These are phyloP conservation scores for Ephydatia muelleri DNA, from an alignment of 37 sponge, comb jelly and placozoan species.

Conservation along the genomic window DNA sequence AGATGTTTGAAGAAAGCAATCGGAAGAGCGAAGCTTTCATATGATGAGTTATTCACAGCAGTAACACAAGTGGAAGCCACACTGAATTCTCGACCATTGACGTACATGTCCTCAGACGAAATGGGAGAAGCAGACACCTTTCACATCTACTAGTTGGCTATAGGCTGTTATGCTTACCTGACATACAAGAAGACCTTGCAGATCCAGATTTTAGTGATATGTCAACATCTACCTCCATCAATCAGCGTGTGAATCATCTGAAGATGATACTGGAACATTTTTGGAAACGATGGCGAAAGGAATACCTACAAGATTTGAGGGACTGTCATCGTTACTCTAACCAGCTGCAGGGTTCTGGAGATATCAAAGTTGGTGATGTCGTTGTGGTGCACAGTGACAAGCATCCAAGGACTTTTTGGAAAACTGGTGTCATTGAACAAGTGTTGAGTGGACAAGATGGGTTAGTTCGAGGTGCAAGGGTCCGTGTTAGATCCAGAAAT, in stretches of 20 bases:
- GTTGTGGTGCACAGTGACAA: slow-evolving; percentile 5
- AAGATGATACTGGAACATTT: slow-evolving; percentile 8
- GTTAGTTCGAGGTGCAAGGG: slow-evolving; percentile 1
- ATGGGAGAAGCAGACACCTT: slow-evolving; percentile 41
- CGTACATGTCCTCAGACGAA: slow-evolving; percentile 38
- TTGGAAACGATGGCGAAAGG: slow-evolving; percentile 27
- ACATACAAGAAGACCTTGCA: background rate
- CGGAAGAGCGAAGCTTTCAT: slow-evolving; percentile 25
- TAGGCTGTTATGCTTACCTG: slow-evolving; percentile 19
- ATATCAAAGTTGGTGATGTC: slow-evolving; percentile 4
- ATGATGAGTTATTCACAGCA: slow-evolving; percentile 38
- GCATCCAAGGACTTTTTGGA: slow-evolving; percentile 10
- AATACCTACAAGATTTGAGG: slow-evolving; percentile 24
- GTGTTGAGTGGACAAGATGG: slow-evolving; percentile 17
- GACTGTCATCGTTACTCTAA: slow-evolving; percentile 7
- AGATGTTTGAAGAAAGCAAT: slow-evolving; percentile 21
- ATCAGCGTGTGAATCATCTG: slow-evolving; percentile 15
- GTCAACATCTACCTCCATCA: background rate
- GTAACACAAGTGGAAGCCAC: slow-evolving; percentile 22
- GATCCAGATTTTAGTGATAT: background rate
- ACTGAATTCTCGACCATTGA: slow-evolving; percentile 38
- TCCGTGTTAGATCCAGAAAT: background rate
- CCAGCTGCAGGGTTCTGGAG: background rate
- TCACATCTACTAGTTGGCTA: slow-evolving; percentile 26
- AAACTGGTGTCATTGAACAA: background rate